A percentile compares a stretch with the other conserved stretches of the same genome.
These are phyloP conservation scores for Acropora yongei DNA, from an alignment of 64 coral and sea anemone species.

Conservation along the genomic window DNA sequence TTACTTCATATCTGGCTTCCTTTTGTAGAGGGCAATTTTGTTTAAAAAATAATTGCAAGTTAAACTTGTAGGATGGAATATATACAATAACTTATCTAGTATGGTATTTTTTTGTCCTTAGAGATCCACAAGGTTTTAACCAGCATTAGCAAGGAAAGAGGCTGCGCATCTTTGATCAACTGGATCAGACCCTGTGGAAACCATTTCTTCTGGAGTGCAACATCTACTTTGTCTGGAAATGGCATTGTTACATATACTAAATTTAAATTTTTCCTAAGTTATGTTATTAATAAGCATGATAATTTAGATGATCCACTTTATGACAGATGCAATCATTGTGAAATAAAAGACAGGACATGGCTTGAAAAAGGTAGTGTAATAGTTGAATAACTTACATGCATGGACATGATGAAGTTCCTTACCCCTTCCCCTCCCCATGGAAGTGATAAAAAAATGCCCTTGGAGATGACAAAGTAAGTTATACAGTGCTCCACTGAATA, in stretches of 20 bases:
- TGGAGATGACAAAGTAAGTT: conserved; percentile 1
- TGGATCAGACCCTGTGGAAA: conserved; percentile 74
- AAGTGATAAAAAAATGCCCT: neutral
- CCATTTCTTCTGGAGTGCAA: conserved; percentile 76
- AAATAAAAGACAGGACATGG: conserved; percentile 53
- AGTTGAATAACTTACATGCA: conserved; percentile 5
- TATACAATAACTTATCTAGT: neutral
- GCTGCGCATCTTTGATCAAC: conserved; percentile 10
- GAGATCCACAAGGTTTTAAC: neutral
- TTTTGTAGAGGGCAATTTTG: neutral
- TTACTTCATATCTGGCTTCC: conserved; percentile 11
- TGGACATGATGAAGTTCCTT: neutral
- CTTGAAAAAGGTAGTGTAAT: conserved; percentile 57
- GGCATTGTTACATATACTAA: conserved; percentile 72
- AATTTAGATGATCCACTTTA: conserved; percentile 56
- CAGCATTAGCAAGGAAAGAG: conserved; percentile 43
- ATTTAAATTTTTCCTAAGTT: conserved; percentile 61
- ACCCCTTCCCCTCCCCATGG: neutral
- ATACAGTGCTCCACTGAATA: neutral
- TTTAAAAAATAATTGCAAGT: conserved; percentile 10
- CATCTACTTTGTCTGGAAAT: conserved; percentile 67
- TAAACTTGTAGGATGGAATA: neutral
- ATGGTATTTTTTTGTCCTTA: too few relatives aligned
- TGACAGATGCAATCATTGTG: conserved; percentile 66
- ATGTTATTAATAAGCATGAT: conserved; percentile 69